Evolutionary conservation across 2,113 vertebrate species (phyloP).

Genomic region (Piprites chloris): DNA sequence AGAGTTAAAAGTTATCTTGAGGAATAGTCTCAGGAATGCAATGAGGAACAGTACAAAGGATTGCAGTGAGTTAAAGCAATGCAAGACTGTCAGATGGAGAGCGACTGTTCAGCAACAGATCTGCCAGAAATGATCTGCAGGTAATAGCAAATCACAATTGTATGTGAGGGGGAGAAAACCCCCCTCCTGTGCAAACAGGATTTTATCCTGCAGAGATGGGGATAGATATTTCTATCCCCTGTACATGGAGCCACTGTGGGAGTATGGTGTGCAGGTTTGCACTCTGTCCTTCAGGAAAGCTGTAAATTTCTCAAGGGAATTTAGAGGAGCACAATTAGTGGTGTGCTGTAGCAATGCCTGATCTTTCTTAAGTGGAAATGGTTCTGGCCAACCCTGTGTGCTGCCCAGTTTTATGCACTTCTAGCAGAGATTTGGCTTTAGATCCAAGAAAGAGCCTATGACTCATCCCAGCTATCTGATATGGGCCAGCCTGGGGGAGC

Average conservation of each 20-base stretch:
- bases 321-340: not conserved
- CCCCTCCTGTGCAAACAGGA: not conserved
- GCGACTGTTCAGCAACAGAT: not conserved
- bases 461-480: not conserved
- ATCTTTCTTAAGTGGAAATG: not conserved
- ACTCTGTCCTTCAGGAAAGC: not conserved
- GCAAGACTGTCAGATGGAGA: not conserved
- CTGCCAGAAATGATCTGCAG: not conserved
- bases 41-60: not conserved
- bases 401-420: not conserved
- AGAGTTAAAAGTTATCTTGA: not conserved
- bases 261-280: not conserved
- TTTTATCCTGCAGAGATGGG: not conserved
- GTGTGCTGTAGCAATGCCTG: not conserved
- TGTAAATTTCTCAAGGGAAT: not conserved
- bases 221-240: not conserved
- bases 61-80: not conserved
- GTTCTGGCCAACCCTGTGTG: not conserved
- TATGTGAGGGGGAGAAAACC: rapidly evolving
- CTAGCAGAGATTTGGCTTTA: not conserved
- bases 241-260: rapidly evolving
- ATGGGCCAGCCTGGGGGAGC: not conserved
- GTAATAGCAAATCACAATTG: not conserved
- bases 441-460: not conserved
- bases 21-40: not conserved